These are phyloP conservation scores for Xiphias gladius DNA, from an alignment of 2,113 vertebrate genomes.

Conservation along the genomic window DNA sequence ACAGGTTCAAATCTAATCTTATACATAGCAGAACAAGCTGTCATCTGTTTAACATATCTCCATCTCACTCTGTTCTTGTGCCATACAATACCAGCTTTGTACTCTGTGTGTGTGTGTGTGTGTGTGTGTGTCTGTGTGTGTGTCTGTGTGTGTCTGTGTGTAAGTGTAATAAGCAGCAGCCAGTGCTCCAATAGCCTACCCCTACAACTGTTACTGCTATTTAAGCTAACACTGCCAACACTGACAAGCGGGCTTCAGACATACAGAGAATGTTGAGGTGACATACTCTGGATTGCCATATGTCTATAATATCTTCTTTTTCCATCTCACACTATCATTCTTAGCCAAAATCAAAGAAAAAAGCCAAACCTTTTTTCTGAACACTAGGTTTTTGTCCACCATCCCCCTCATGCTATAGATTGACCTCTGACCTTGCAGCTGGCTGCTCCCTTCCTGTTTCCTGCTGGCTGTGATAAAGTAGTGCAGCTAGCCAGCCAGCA, in stretches of 20 bases:
- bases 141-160: constrained; percentile 30
- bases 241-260: constrained; percentile 9
- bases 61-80: neutral
- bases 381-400: constrained; percentile 72
- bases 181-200: constrained; percentile 27
- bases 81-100: constrained; percentile 58
- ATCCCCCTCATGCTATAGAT: constrained; percentile 71
- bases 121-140: constrained; percentile 34
- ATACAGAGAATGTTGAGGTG: constrained; percentile 10
- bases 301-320: constrained; percentile 7
- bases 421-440: constrained; percentile 80
- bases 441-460: constrained; percentile 83
- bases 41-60: constrained; percentile 31
- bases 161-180: constrained; percentile 23
- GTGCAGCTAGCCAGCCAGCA: constrained; percentile 61
- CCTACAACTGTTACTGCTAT: constrained; percentile 51
- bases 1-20: constrained; percentile 13
- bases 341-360: constrained; percentile 15
- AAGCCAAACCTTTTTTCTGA: constrained; percentile 46
- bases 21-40: neutral
- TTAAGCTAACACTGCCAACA: constrained; percentile 41
- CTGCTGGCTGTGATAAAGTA: constrained; percentile 78
- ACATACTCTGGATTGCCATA: constrained; percentile 23
- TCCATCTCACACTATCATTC: constrained; percentile 12
- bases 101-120: constrained; percentile 31